phyloP scores from a whole-genome alignment of 2,888 invertebrate species.

The Thumatha senex region DNA sequence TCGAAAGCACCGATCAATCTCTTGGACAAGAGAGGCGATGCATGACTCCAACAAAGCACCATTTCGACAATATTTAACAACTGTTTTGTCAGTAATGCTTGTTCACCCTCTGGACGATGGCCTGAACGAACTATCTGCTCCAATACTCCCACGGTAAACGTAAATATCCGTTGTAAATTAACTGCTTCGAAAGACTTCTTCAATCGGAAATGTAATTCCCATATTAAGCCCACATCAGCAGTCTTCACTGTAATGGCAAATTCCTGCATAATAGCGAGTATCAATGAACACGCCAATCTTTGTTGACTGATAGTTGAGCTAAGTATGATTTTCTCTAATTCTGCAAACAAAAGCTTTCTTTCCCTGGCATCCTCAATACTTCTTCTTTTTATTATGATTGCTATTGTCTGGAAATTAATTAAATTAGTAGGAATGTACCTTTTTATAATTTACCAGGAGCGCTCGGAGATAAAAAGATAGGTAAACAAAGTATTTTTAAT shows the following conservation, averaged over 20 bases:
- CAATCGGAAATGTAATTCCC: conserved; percentile 93
- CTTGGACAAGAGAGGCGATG: conserved; percentile 86
- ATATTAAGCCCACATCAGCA: conserved; percentile 93
- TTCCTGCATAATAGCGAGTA: conserved; percentile 93
- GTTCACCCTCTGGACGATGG: conserved; percentile 77
- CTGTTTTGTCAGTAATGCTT: conserved; percentile 85
- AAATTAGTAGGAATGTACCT: background rate
- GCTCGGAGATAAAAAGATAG: too few species aligned
- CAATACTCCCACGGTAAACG: conserved; percentile 72
- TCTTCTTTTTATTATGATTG: conserved; percentile 93
- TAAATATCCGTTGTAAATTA: conserved; percentile 91
- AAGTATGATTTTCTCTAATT: conserved; percentile 90
- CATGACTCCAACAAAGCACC: conserved; percentile 92
- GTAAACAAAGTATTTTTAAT: too few species aligned
- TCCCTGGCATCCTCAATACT: conserved; percentile 89
- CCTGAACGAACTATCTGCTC: conserved; percentile 73
- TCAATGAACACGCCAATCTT: conserved; percentile 92
- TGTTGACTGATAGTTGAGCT: conserved; percentile 91
- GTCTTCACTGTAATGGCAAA: conserved; percentile 93
- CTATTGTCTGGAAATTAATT: conserved; percentile 86
- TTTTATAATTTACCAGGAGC: too few species aligned
- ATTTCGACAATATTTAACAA: conserved; percentile 90
- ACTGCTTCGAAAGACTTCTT: conserved; percentile 93
- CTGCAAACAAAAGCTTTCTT: conserved; percentile 86
- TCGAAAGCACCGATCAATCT: conserved; percentile 88